Evolutionary conservation across 2,797 vertebrate species (phyloP).

Genomic region (Notolabrus celidotus): DNA sequence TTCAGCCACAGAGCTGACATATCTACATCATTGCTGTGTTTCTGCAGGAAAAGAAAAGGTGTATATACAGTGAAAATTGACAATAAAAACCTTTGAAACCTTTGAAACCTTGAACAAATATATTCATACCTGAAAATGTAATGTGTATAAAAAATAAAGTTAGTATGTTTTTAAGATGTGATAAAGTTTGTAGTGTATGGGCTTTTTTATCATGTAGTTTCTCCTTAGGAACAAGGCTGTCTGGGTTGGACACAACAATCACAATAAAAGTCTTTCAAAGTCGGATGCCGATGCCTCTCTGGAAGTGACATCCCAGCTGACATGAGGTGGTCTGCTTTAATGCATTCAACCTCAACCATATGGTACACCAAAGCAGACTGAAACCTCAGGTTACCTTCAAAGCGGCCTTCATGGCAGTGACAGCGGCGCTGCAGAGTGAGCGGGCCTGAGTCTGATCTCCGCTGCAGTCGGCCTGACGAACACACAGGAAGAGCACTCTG

Average conservation of each 20-base stretch:
- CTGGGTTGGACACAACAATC: conserved; percentile 1
- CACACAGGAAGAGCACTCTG: conserved; percentile 85
- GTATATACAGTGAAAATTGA: no score
- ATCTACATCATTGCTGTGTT: conserved; percentile 76
- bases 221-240: no score
- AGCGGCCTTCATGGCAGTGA: conserved; percentile 82
- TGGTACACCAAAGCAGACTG: conserved; percentile 16
- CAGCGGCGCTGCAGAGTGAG: conserved; percentile 72
- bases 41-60: conserved; percentile 72
- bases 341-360: conserved; percentile 40
- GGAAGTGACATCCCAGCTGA: conserved; percentile 18
- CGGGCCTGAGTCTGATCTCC: conserved; percentile 66
- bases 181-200: no score
- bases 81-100: conserved; percentile 9
- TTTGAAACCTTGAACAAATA: no score
- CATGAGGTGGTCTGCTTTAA: conserved; percentile 27
- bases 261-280: conserved; percentile 37
- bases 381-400: conserved; percentile 82
- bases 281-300: conserved; percentile 10
- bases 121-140: background rate
- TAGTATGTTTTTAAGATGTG: no score
- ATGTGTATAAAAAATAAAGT: no score
- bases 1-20: conserved; percentile 86
- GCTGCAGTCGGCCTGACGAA: conserved; percentile 81
- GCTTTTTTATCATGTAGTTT: no score